Conservation (phyloP, 2,113 vertebrate species). For the Ahaetulla prasina region DNA sequence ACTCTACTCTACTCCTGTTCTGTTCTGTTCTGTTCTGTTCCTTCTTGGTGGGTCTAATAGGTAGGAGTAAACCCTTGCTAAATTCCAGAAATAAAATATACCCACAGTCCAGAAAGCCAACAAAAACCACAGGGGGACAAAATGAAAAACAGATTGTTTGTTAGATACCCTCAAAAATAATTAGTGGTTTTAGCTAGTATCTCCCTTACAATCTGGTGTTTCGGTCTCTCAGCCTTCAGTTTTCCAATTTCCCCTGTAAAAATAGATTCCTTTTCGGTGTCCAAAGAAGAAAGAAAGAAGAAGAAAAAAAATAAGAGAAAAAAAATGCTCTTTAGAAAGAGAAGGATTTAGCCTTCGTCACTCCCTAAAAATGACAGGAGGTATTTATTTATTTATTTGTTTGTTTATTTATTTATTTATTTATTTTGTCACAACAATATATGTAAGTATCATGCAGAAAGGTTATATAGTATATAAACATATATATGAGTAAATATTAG, state of each 20-base stretch:
- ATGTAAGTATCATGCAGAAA: too few relatives aligned
- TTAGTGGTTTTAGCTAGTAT: slow-evolving; percentile 34
- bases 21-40: too few relatives aligned
- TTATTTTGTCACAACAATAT: too few relatives aligned
- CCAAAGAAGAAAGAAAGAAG: background rate
- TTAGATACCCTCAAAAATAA: slow-evolving; percentile 57
- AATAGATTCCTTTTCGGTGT: background rate
- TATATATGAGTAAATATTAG: too few relatives aligned
- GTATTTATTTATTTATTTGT: too few relatives aligned
- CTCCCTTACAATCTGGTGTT: slow-evolving; percentile 9
- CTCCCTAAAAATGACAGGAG: background rate
- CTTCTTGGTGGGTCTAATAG: too few relatives aligned
- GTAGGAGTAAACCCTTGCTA: slow-evolving; percentile 45
- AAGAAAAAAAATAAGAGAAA: background rate
- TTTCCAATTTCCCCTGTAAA: slow-evolving; percentile 16
- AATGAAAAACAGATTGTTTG: slow-evolving; percentile 45
- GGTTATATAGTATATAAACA: too few relatives aligned
- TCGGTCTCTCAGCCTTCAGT: background rate
- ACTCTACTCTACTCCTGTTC: too few relatives aligned
- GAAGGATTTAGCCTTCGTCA: slow-evolving; percentile 1
- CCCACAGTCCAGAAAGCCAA: slow-evolving; percentile 43
- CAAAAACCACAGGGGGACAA: slow-evolving; percentile 38
- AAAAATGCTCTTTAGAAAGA: too few relatives aligned
- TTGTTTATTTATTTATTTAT: too few relatives aligned
- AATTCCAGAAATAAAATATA: slow-evolving; percentile 49